These are phyloP conservation scores for Eurytoma adleriae DNA, from an alignment of 2,888 invertebrate genomes.

Conservation along the genomic window DNA sequence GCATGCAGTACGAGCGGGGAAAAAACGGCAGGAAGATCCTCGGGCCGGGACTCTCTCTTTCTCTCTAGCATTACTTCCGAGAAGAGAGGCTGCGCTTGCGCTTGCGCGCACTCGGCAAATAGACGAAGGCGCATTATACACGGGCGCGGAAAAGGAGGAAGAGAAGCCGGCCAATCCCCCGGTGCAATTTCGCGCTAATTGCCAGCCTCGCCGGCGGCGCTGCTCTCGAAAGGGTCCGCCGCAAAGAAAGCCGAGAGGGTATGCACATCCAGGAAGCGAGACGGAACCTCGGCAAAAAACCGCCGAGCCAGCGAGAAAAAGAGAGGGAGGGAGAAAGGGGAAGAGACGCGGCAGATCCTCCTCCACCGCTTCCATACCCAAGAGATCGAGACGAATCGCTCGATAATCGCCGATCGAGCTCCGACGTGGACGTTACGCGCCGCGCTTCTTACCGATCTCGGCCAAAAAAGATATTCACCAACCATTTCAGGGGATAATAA, in stretches of 20 bases:
- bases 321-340: not conserved
- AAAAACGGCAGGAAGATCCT: not conserved
- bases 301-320: not conserved
- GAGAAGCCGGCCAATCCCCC: conserved; percentile 12
- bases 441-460: not conserved
- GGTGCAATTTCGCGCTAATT: conserved; percentile 53
- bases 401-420: not conserved
- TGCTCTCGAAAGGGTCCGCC: not conserved
- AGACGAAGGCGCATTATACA: not conserved
- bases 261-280: too few species aligned
- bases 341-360: too few species aligned
- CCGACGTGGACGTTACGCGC: not conserved
- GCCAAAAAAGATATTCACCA: not conserved
- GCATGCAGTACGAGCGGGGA: conserved; percentile 8
- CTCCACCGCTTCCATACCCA: not conserved
- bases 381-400: not conserved
- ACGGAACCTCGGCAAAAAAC: not conserved
- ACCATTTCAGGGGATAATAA: conserved; percentile 15
- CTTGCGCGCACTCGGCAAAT: conserved; percentile 19
- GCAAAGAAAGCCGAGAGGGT: conserved; percentile 1
- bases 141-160: conserved; percentile 41
- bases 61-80: conserved; percentile 37
- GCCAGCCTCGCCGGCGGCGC: conserved; percentile 30
- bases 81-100: conserved; percentile 26
- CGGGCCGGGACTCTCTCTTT: too few species aligned